A percentile compares a stretch with the other conserved stretches of the same genome.
These are phyloP conservation scores for Pseudorectes ferrugineus DNA, from an alignment of 2,113 vertebrate genomes.

Conservation along the genomic window DNA sequence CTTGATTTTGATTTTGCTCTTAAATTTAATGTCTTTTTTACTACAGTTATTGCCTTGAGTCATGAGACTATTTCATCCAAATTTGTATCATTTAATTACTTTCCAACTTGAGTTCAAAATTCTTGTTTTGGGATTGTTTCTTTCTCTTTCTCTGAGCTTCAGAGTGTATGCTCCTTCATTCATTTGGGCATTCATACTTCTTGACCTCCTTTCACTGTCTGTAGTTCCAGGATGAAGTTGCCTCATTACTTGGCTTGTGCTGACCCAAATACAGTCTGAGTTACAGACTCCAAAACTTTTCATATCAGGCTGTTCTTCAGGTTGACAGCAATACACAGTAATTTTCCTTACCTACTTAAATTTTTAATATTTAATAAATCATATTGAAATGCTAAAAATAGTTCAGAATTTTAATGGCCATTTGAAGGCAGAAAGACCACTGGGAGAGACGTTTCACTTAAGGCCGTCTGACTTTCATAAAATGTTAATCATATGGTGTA, in stretches of 20 bases:
- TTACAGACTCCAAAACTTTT: neutral
- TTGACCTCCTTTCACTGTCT: neutral
- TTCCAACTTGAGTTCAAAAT: neutral
- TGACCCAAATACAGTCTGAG: neutral
- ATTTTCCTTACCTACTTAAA: neutral
- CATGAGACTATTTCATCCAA: neutral
- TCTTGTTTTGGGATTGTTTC: neutral
- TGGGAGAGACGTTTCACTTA: neutral
- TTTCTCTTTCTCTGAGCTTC: neutral
- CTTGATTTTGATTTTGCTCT: neutral
- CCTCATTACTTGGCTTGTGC: neutral
- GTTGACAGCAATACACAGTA: neutral
- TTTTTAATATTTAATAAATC: conserved; percentile 27
- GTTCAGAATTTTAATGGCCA: neutral
- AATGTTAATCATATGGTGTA: neutral
- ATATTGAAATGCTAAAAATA: neutral
- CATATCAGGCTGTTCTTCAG: neutral
- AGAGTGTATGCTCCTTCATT: neutral
- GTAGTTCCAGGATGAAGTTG: neutral
- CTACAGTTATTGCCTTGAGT: neutral
- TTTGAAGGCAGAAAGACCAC: neutral
- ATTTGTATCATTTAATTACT: neutral
- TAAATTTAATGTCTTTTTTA: neutral
- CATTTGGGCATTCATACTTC: neutral
- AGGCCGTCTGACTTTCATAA: neutral